These are phyloP conservation scores for Drosophila asahinai DNA, from an alignment of 1,140 invertebrate species.

Conservation along the genomic window DNA sequence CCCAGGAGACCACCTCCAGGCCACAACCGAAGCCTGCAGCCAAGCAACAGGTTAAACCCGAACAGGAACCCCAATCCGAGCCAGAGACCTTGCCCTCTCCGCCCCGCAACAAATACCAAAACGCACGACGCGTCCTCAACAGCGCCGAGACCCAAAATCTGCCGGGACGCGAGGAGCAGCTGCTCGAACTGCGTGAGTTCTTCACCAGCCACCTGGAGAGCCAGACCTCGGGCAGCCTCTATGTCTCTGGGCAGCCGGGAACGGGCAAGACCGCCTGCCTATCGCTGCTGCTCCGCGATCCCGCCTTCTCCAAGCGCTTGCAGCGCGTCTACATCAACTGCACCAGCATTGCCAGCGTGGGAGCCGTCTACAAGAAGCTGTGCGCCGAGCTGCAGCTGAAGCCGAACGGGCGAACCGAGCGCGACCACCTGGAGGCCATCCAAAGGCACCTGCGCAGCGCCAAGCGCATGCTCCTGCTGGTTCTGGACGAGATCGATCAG, in stretches of 20 bases:
- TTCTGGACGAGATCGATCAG: slow-evolving; percentile 99
- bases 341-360: slow-evolving; percentile 91
- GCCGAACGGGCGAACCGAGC: slow-evolving; percentile 86
- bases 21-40: background rate
- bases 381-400: slow-evolving; percentile 88
- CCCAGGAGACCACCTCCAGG: background rate
- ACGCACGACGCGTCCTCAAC: slow-evolving; percentile 89
- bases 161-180: slow-evolving; percentile 92
- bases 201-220: slow-evolving; percentile 89
- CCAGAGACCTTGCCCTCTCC: slow-evolving; percentile 28
- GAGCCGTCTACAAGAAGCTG: slow-evolving; percentile 90
- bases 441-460: slow-evolving; percentile 89
- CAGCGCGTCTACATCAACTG: slow-evolving; percentile 93
- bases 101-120: slow-evolving; percentile 85
- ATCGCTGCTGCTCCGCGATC: slow-evolving; percentile 88
- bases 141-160: slow-evolving; percentile 89
- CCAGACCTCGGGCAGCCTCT: slow-evolving; percentile 92
- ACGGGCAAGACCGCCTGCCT: slow-evolving; percentile 98
- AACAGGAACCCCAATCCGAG: slow-evolving; percentile 1
- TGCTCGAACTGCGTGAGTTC: slow-evolving; percentile 89
- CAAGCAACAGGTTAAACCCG: background rate
- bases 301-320: slow-evolving; percentile 87
- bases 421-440: slow-evolving; percentile 87
- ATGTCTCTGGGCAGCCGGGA: slow-evolving; percentile 96
- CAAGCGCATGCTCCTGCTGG: slow-evolving; percentile 91